These are phyloP conservation scores for Proctacanthus coquilletti DNA, from an alignment of 1,140 invertebrate genomes.

Conservation along the genomic window DNA sequence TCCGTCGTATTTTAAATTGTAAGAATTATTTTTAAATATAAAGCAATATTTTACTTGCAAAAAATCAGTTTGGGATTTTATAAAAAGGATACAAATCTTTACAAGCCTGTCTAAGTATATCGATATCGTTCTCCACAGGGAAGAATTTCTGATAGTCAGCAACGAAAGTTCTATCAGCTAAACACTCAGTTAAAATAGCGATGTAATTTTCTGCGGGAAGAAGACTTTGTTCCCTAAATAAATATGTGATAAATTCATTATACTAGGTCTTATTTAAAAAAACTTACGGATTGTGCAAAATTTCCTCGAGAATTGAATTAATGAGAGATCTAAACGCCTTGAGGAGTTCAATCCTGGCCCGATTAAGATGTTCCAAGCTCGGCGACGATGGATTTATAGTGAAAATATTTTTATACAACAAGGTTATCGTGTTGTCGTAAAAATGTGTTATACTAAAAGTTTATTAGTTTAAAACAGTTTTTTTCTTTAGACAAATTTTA, in stretches of 20 bases:
- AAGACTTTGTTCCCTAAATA: constrained; percentile 6
- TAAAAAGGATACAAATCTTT: constrained; percentile 46
- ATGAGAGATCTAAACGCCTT: constrained; percentile 24
- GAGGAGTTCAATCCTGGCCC: constrained; percentile 34
- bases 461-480: constrained; percentile 15
- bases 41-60: constrained; percentile 2
- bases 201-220: constrained; percentile 33
- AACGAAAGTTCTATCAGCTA: constrained; percentile 50
- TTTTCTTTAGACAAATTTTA: not conserved
- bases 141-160: constrained; percentile 49
- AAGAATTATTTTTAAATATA: constrained; percentile 3
- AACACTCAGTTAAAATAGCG: constrained; percentile 39
- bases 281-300: constrained; percentile 15
- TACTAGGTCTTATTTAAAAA: not conserved
- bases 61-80: too few species aligned
- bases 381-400: constrained; percentile 15
- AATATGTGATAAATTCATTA: constrained; percentile 2
- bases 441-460: constrained; percentile 41
- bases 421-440: constrained; percentile 45
- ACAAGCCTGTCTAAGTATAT: constrained; percentile 38
- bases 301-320: constrained; percentile 19
- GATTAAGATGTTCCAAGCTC: constrained; percentile 27
- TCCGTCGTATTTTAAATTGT: too few species aligned
- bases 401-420: constrained; percentile 40
- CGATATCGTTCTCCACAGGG: constrained; percentile 43